Conservation (phyloP, 2,888 invertebrate genomes). For the Conomelus anceps region DNA sequence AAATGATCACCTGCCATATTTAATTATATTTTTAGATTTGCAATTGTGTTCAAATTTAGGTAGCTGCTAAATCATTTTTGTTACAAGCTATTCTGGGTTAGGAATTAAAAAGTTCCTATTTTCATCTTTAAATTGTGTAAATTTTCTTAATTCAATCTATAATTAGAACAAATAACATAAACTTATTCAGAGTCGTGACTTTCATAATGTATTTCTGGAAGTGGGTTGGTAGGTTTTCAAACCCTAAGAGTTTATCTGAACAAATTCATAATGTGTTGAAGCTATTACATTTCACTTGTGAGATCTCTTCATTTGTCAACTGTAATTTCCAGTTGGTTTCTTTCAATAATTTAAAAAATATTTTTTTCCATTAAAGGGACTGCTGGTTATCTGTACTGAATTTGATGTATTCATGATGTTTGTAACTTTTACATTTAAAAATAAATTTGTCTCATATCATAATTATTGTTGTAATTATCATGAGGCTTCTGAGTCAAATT, state of each 20-base stretch:
- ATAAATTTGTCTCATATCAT: background rate
- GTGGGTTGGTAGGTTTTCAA: background rate
- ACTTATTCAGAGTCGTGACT: background rate
- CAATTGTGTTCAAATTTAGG: background rate
- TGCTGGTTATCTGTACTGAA: background rate
- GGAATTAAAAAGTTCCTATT: background rate
- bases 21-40: background rate
- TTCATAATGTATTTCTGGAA: background rate
- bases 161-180: background rate
- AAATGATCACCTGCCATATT: background rate
- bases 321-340: background rate
- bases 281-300: background rate
- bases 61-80: background rate
- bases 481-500: no score
- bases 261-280: background rate
- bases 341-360: background rate
- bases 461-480: background rate
- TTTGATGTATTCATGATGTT: background rate
- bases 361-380: background rate
- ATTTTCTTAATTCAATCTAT: background rate
- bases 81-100: background rate
- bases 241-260: background rate
- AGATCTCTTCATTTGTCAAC: background rate
- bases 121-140: background rate
- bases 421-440: background rate